Evolutionary conservation across 2,113 vertebrate species (phyloP), one percentile per base, ranked within the genome.

Genomic region (Microcebus lehilahytsara): DNA sequence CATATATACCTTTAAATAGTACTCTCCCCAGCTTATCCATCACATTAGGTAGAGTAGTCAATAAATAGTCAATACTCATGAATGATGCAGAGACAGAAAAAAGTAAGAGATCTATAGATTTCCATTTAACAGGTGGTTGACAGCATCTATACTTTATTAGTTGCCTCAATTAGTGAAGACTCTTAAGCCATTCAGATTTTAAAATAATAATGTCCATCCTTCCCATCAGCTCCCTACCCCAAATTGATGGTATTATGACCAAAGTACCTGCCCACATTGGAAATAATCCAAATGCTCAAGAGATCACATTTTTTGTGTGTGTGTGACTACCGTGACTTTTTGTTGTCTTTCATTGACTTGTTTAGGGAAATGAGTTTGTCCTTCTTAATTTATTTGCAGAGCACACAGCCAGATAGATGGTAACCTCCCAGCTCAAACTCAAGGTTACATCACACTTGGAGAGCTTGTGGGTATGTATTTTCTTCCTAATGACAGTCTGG

Each of bases 341-440:
- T 30, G 27, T 27, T 84, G 86, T 37, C 40, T 91, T 40, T 89
- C 27, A 10, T 86, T 91, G 62, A 77, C 34, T 87, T 56, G 7
- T 93, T 22, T 60, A 58, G n/a, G n/a, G n/a, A 91, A 95, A 86
- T 51, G 32, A 91, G 86, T 84, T 79, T 46, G 67, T 67, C 56
- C 42, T 85, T 62, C 49, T 85, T 32, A 58, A 1, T 80, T 90
- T 13, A 74, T 91, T 92, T 34, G 71, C 87, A 95, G 74, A 85
- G 11, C 27, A 91, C 16, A 80, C 6, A 89, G 46, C 12, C 20
- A 92, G 58, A 80, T 58, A 32, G 37, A 81, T 32, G 16, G 37
- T 19, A 78, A 51, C 10, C 16, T 60, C 64, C 34, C 22, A 64
- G 78, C 42, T 80, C 67, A 74, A 79, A 92, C n/a, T 46, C 37